phyloP scores from a whole-genome alignment of 2,113 vertebrate genomes.

The Sander vitreus region DNA sequence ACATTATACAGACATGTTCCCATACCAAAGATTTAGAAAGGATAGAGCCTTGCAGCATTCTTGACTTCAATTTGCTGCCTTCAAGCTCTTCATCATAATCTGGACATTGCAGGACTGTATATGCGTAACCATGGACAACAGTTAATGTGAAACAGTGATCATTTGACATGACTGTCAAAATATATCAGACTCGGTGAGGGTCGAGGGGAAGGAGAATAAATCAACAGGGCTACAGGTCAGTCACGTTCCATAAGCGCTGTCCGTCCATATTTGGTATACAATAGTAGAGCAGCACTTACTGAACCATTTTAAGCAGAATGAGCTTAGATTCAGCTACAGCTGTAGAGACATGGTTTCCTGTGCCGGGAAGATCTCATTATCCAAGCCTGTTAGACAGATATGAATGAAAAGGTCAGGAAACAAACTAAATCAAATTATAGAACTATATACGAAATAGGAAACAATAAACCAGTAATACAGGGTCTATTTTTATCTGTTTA shows the following conservation, averaged over 20 bases:
- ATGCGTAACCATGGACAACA: conserved; percentile 22
- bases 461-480: not conserved
- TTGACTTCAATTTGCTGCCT: not conserved
- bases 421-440: conserved; percentile 20
- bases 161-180: conserved; percentile 49
- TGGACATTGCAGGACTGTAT: not conserved
- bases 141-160: conserved; percentile 36
- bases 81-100: not conserved
- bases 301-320: conserved; percentile 42
- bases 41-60: conserved; percentile 10
- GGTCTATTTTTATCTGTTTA: conserved; percentile 20
- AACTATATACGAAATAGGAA: conserved; percentile 11
- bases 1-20: not conserved
- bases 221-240: conserved; percentile 7
- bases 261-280: conserved; percentile 71
- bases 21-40: not conserved
- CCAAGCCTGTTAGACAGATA: conserved; percentile 14
- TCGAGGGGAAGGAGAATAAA: conserved; percentile 11
- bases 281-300: conserved; percentile 32
- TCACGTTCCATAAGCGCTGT: conserved; percentile 29
- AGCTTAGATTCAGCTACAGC: conserved; percentile 26
- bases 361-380: conserved; percentile 42
- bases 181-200: conserved; percentile 14
- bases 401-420: conserved; percentile 27
- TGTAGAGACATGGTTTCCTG: conserved; percentile 44